A percentile compares a stretch with the other conserved stretches of the same genome.
Conservation (phyloP, 2,888 invertebrate species). For the Rutpela maculata region DNA sequence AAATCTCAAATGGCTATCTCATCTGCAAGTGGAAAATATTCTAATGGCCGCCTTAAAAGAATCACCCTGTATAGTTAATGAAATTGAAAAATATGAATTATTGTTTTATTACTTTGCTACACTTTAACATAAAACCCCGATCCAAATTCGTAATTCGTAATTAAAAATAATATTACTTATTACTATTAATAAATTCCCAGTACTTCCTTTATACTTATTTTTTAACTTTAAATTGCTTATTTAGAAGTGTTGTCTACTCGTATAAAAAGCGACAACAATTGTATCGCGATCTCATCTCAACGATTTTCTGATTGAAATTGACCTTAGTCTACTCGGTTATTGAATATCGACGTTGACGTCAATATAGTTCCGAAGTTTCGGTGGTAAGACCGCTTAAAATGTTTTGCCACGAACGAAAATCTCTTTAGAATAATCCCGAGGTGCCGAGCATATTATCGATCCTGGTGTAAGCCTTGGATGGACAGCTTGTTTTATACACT, state of each 20-base stretch:
- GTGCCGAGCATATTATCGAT: not conserved
- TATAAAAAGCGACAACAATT: not conserved
- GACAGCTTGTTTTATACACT: not conserved
- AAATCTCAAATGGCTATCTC: too few relatives aligned
- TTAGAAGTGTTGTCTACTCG: not conserved
- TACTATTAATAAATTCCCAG: too few relatives aligned
- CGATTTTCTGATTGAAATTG: not conserved
- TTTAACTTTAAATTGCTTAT: too few relatives aligned
- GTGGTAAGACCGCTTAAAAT: not conserved
- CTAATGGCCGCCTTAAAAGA: too few relatives aligned
- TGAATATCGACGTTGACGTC: slow-evolving; percentile 15
- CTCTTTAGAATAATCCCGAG: not conserved
- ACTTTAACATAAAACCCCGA: too few relatives aligned
- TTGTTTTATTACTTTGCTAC: too few relatives aligned
- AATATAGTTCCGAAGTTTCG: not conserved
- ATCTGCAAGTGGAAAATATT: too few relatives aligned
- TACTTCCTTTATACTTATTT: too few relatives aligned
- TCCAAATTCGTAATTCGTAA: too few relatives aligned
- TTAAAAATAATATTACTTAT: too few relatives aligned
- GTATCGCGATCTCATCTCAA: not conserved
- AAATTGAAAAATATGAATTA: too few relatives aligned
- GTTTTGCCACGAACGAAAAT: not conserved
- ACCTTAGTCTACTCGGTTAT: slow-evolving; percentile 21
- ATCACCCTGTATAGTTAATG: too few relatives aligned
- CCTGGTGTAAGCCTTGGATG: not conserved